Base-by-base conservation (phyloP, 2,888 invertebrate species). In the Orchesella flavescens region DNA sequence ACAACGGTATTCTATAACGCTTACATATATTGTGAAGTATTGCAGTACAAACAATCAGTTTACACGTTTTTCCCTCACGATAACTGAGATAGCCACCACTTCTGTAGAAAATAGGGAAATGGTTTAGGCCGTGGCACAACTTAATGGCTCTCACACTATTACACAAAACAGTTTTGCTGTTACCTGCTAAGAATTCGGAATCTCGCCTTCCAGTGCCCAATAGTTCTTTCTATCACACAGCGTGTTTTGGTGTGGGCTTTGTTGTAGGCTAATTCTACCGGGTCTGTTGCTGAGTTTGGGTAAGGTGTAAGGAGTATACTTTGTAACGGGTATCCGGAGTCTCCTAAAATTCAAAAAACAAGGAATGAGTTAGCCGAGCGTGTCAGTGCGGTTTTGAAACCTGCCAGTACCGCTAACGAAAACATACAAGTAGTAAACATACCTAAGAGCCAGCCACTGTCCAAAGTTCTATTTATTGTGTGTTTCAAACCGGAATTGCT, bases 401-500 rank as follows among this genome's bases (percentile, higher is more conserved):
- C 34, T 34, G 34, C 34, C 3, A 34, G 3, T 4, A 34, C 34
- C 34, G 7, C 34, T n/a, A n/a, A n/a, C n/a, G n/a, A n/a, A n/a
- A n/a, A n/a, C n/a, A n/a, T n/a, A n/a, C n/a, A n/a, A n/a, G n/a
- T n/a, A 17, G 17, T 19, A 19, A 63, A 24, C 65, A 68, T 78
- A 83, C 84, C 86, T 15, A 85, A n/a, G 34, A 86, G 53, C 74
- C 75, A 74, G 10, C 78, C 77, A 17, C 43, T 82, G 17, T 66
- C 53, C 21, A 49, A 69, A 46, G 80, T 81, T 21, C n/a, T 19
- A 7, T 53, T 13, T 19, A 72, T 5, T 17, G n/a, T 17, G 23
- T 1, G 12, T 44, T 44, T 53, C 5, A 86, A 24, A 9, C 34
- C 59, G 23, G 75, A 72, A 24, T 76, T 77, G 7, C 15, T 76